Evolutionary conservation across 2,888 invertebrate species (phyloP), one percentile per base, ranked within the genome.

Genomic region (Acleris emargana): DNA sequence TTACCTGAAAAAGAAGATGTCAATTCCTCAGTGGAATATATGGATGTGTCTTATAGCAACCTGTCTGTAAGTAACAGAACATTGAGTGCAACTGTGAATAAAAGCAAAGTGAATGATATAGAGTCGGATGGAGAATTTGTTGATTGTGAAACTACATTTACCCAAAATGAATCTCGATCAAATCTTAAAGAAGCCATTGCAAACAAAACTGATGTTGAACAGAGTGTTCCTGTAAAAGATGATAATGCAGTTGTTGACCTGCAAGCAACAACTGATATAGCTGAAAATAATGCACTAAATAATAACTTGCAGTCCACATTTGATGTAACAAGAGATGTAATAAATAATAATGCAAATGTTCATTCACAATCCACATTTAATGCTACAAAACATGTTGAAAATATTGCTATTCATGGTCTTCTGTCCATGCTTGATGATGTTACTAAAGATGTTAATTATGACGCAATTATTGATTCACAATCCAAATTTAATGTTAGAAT

Each of bases 121-220:
- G 90, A 91, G 67, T 90, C 91, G 5, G 91, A 91, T 69, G 75
- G 82, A 75, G 91, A 91, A 69, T 91, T 91, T 84, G 73, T 88
- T 47, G 91, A 92, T 69, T 91, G 91, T 79, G 91, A 91, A 77
- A 85, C 89, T 59, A 88, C 88, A 71, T 82, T 89, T 68, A 81
- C 79, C n/a, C 86, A 86, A 69, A 80, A 78, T 76, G 82, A 83
- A 58, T 74, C 73, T 51, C 49, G 68, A 68, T 25, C 60, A 52
- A 49, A 71, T 70, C 66, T 66, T 47, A 0, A 59, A 64, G 60
- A 69, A 60, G 50, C 71, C 67, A 62, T 71, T 25, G 47, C 32
- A 47, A 49, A 17, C 32, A 57, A 72, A 11, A 70, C 53, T 38
- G 67, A 61, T 54, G 38, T 25, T 9, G 38, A n/a, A 20, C 18